These are phyloP conservation scores for Zaprionus taronus DNA, from an alignment of 1,140 invertebrate genomes.

Conservation along the genomic window DNA sequence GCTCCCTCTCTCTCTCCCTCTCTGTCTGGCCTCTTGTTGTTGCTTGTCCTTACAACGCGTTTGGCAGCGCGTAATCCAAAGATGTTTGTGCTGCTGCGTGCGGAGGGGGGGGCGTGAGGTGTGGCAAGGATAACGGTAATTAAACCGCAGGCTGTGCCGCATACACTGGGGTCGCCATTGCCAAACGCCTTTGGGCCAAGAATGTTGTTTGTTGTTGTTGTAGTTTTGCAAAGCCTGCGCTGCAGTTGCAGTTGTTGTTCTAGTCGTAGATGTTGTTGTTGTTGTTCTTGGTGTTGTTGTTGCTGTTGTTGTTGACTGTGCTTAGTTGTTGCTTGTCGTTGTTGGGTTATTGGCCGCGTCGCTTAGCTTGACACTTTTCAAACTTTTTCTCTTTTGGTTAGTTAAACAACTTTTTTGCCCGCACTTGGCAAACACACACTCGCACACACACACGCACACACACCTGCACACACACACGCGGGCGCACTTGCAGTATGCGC, in stretches of 20 bases:
- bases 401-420: slow-evolving; percentile 60
- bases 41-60: slow-evolving; percentile 46
- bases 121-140: slow-evolving; percentile 77
- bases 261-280: neutral
- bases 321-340: slow-evolving; percentile 18
- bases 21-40: slow-evolving; percentile 15
- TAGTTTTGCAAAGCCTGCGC: neutral
- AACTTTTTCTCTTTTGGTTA: slow-evolving; percentile 65
- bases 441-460: slow-evolving; percentile 23
- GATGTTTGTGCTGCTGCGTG: no score
- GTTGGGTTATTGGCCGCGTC: slow-evolving; percentile 66
- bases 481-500: slow-evolving; percentile 46
- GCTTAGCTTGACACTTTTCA: slow-evolving; percentile 77
- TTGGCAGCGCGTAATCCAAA: slow-evolving; percentile 53
- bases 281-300: slow-evolving; percentile 16
- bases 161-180: slow-evolving; percentile 66
- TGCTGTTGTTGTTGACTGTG: slow-evolving; percentile 9
- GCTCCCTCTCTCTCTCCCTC: slow-evolving; percentile 31
- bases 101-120: slow-evolving; percentile 53
- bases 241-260: neutral
- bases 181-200: slow-evolving; percentile 50
- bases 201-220: slow-evolving; percentile 16
- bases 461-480: slow-evolving; percentile 18
- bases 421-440: slow-evolving; percentile 26
- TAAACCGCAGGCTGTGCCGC: slow-evolving; percentile 57